Evolutionary conservation across 2,888 invertebrate genomes (phyloP), one percentile per base, ranked within the genome.

Genomic region (Caenorhabditis afra): DNA sequence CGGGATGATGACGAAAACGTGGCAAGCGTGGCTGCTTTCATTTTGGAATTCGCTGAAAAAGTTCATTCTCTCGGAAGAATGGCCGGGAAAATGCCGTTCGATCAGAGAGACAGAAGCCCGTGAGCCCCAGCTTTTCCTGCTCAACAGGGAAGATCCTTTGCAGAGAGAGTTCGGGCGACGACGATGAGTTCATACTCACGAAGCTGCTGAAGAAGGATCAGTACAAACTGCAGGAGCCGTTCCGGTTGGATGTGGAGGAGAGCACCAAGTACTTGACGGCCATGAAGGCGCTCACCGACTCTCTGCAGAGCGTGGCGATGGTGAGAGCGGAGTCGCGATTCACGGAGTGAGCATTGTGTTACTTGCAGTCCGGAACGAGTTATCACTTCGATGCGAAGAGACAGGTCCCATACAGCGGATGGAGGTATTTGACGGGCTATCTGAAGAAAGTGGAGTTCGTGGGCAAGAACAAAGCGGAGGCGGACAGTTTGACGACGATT

Each of bases 331-430:
- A 11, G 3, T 4, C 18, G 4, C 11, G 22, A 7, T 18, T 37
- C 5, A 29, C 16, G 11, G 20, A 18, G 22, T n/a, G n/a, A n/a
- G n/a, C n/a, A n/a, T n/a, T n/a, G n/a, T n/a, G n/a, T n/a, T n/a
- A n/a, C n/a, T 67, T 67, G 20, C 44, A 68, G 68, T 61, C 68
- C 11, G 68, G 68, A 23, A 61, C 14, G 3, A 70, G 53, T 53
- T 59, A 52, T 20, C 68, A 70, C n/a, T 20, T 45, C 23, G 59
- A 59, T 45, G 14, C n/a, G 14, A 52, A 61, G 29, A 1, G 18
- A 10, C 52, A 61, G 53, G 53, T 61, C 39, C 68, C 52, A 8
- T 45, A 61, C 41, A 61, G 59, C 14, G 68, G 68, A 3, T 70
- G 68, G 68, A 58, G 68, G 50, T 70, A 70, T 7, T 18, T 70